These are phyloP conservation scores for Drosophila gaucha DNA, from an alignment of 2,888 invertebrate species.

Conservation along the genomic window DNA sequence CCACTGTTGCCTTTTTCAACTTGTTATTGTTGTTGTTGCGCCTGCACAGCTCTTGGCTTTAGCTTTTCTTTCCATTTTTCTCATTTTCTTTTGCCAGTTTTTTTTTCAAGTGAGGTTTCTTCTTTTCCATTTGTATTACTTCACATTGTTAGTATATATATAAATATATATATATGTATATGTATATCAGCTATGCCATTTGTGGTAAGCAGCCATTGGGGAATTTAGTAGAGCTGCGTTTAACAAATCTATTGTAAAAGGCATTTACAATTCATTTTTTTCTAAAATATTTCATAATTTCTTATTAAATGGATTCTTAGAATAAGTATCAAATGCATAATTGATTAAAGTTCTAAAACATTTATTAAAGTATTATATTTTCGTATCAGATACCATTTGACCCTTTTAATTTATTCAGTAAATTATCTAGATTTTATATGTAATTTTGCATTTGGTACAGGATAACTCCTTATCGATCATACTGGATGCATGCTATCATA, in stretches of 20 bases:
- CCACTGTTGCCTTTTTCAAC: conserved; percentile 63
- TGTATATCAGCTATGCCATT: conserved; percentile 17
- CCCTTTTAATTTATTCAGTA: background rate
- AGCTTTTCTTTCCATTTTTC: conserved; percentile 38
- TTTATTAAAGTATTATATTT: background rate
- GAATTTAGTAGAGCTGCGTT: conserved; percentile 30
- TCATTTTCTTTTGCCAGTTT: conserved; percentile 21
- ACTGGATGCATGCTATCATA: too few species aligned
- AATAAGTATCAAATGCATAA: too few species aligned
- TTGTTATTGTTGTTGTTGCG: conserved; percentile 23
- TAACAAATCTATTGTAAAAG: background rate
- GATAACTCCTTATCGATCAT: background rate
- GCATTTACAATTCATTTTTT: background rate
- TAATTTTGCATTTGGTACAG: background rate
- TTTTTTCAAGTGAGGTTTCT: conserved; percentile 41
- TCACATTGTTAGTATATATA: conserved; percentile 1
- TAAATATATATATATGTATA: background rate
- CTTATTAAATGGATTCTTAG: background rate
- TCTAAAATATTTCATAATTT: background rate
- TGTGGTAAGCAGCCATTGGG: conserved; percentile 40
- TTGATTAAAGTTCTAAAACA: background rate
- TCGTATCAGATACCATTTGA: background rate
- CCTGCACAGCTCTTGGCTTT: conserved; percentile 60
- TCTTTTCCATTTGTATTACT: conserved; percentile 26
- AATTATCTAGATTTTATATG: too few species aligned